Conservation (phyloP, 2,888 invertebrate species). For the Limnephilus marmoratus region DNA sequence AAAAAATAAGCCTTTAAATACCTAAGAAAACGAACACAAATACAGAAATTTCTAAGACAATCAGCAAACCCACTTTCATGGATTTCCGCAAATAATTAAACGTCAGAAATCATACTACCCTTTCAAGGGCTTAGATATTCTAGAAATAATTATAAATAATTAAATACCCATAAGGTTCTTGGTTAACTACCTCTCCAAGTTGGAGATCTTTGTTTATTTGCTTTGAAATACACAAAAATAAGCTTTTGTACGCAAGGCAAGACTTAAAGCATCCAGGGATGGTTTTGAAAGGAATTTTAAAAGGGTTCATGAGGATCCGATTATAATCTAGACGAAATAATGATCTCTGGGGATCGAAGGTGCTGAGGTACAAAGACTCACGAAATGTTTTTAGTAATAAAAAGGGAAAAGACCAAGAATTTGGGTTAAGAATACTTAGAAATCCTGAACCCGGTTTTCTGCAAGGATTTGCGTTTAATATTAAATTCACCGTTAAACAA, state of each 20-base stretch:
- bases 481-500: not conserved
- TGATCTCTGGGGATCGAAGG: constrained; percentile 5
- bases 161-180: constrained; percentile 2
- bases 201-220: constrained; percentile 10
- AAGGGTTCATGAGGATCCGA: not conserved
- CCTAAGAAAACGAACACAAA: not conserved
- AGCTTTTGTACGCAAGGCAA: not conserved
- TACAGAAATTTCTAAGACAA: not conserved
- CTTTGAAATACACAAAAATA: not conserved
- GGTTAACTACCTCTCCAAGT: not conserved
- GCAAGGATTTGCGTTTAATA: not conserved
- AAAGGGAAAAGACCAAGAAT: not conserved
- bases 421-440: not conserved
- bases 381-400: not conserved
- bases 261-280: not conserved
- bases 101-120: not conserved
- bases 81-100: not conserved
- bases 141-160: not conserved
- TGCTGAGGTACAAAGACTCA: not conserved
- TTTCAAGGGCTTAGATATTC: not conserved
- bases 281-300: not conserved
- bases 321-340: constrained; percentile 14
- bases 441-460: not conserved
- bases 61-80: not conserved
- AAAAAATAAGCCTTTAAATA: not conserved